Evolutionary conservation across 1,140 invertebrate genomes (phyloP).

Genomic region (Drosophila burlai): DNA sequence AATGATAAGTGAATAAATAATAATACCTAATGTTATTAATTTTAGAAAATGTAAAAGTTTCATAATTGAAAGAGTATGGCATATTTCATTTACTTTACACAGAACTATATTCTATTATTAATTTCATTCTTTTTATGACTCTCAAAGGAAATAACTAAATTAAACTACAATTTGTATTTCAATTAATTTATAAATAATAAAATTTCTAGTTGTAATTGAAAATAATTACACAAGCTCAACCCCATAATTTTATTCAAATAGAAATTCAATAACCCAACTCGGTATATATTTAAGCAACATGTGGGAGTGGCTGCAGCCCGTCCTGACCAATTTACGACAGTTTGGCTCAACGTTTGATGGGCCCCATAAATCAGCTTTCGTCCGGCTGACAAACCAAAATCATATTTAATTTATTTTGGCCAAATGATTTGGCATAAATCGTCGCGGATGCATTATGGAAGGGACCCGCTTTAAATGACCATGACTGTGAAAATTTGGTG

Average conservation of each 20-base stretch:
- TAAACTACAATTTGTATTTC: not conserved
- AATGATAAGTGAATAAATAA: no score
- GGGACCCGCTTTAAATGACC: conserved; percentile 71
- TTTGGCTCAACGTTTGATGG: conserved; percentile 31
- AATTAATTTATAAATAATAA: not conserved
- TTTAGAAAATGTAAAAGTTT: no score
- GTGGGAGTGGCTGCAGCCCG: conserved; percentile 23
- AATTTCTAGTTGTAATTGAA: not conserved
- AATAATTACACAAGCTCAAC: not conserved
- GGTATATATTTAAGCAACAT: conserved; percentile 32
- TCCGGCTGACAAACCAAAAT: conserved; percentile 60
- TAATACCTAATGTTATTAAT: no score
- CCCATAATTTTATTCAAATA: conserved; percentile 1
- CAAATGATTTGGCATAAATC: conserved; percentile 65
- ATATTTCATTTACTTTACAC: not conserved
- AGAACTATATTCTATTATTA: not conserved
- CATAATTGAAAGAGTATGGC: not conserved
- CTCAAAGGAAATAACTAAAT: not conserved
- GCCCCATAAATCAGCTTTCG: conserved; percentile 60
- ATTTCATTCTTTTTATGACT: not conserved
- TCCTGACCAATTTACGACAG: conserved; percentile 36
- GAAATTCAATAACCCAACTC: not conserved
- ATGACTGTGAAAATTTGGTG: conserved; percentile 66
- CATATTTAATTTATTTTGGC: conserved; percentile 64
- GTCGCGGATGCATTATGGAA: conserved; percentile 45